phyloP scores from a whole-genome alignment of 2,113 vertebrate genomes.

The Chauna torquata region DNA sequence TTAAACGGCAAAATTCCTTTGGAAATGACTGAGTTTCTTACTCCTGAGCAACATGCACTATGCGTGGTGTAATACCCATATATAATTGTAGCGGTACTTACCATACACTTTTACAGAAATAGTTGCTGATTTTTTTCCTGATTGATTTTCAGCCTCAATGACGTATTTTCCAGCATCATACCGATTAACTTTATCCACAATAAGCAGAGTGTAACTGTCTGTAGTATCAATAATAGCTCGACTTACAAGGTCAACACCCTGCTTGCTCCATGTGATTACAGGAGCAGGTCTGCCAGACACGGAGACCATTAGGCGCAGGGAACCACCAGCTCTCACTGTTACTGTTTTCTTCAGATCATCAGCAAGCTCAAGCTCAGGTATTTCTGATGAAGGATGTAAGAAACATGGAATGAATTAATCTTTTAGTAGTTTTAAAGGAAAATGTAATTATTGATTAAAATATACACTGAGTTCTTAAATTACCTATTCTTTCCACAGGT shows the following conservation, averaged over 20 bases:
- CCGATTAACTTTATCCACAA: constrained; percentile 94
- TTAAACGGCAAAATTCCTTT: neutral
- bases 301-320: constrained; percentile 87
- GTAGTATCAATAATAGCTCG: constrained; percentile 93
- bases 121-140: constrained; percentile 93
- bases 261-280: constrained; percentile 90
- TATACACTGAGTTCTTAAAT: constrained; percentile 8
- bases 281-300: constrained; percentile 91
- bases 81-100: constrained; percentile 68
- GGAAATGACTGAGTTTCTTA: neutral
- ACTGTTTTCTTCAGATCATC: constrained; percentile 96
- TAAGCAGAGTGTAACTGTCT: constrained; percentile 87
- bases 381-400: constrained; percentile 80
- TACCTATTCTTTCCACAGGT: constrained; percentile 94
- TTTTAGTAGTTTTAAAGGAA: neutral
- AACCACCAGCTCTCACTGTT: constrained; percentile 90
- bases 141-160: constrained; percentile 92
- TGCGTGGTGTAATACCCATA: neutral
- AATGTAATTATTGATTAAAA: neutral
- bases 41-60: neutral
- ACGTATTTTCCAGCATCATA: constrained; percentile 97
- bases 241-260: constrained; percentile 87
- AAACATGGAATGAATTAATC: constrained; percentile 41
- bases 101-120: constrained; percentile 96
- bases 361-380: constrained; percentile 93